These are phyloP conservation scores for Epistrophella euchroma DNA, from an alignment of 2,888 invertebrate genomes.

Conservation along the genomic window DNA sequence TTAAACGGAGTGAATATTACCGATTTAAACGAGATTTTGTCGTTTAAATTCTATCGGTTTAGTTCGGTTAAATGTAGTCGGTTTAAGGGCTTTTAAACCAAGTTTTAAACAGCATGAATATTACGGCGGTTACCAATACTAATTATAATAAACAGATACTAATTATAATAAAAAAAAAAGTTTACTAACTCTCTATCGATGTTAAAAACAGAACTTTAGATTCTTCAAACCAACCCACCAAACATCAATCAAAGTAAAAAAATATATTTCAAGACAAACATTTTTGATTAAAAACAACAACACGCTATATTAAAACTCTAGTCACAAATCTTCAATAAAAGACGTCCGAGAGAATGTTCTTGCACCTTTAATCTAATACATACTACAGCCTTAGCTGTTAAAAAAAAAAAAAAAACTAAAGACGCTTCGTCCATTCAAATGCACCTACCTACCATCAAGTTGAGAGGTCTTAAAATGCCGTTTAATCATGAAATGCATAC, in stretches of 20 bases:
- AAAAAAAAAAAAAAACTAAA: slow-evolving; percentile 7
- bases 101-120: no score
- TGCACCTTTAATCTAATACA: slow-evolving; percentile 52
- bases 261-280: neutral
- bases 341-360: slow-evolving; percentile 42
- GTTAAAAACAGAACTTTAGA: neutral
- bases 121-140: no score
- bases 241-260: slow-evolving; percentile 8
- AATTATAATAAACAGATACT: no score
- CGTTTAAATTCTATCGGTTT: no score
- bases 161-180: no score
- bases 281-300: slow-evolving; percentile 13
- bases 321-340: slow-evolving; percentile 43
- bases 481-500: slow-evolving; percentile 58
- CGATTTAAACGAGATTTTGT: no score
- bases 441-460: neutral
- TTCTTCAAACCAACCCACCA: neutral
- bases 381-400: slow-evolving; percentile 29
- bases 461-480: slow-evolving; percentile 24
- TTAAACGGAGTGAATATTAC: no score
- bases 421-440: slow-evolving; percentile 36
- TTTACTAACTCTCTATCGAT: no score
- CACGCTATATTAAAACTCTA: slow-evolving; percentile 26
- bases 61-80: no score
- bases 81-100: no score